These are phyloP conservation scores for Schlechtendalia chinensis DNA, from an alignment of 1,140 invertebrate genomes.

Conservation along the genomic window DNA sequence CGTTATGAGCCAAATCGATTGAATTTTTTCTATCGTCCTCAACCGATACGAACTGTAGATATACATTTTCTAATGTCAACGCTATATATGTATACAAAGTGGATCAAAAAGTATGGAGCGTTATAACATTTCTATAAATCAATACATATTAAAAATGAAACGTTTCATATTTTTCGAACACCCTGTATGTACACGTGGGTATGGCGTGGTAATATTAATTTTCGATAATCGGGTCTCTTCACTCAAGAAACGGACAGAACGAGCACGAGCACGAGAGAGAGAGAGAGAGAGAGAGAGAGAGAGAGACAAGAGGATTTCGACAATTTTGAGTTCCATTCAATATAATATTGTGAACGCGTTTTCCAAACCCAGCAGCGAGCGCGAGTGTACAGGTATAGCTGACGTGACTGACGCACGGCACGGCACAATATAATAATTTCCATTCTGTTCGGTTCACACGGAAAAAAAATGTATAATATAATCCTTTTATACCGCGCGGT, in stretches of 20 bases:
- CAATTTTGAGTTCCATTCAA: not conserved
- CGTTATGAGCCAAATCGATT: no score
- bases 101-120: no score
- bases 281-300: not conserved
- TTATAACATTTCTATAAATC: no score
- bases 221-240: not conserved
- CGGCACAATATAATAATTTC: constrained; percentile 33
- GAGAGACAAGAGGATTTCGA: not conserved
- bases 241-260: not conserved
- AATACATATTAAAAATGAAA: no score
- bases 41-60: no score
- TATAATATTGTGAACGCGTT: not conserved
- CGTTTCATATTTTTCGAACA: no score
- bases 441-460: constrained; percentile 42
- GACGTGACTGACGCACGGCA: constrained; percentile 44
- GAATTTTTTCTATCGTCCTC: no score
- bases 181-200: no score
- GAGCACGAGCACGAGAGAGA: not conserved
- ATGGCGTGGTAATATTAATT: no score
- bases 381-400: not conserved
- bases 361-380: not conserved
- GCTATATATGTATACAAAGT: no score
- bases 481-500: constrained; percentile 34
- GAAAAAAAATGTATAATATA: constrained; percentile 6
- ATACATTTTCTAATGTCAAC: no score